phyloP scores from a whole-genome alignment of 2,797 vertebrate species.

The Scarus forsteni region DNA sequence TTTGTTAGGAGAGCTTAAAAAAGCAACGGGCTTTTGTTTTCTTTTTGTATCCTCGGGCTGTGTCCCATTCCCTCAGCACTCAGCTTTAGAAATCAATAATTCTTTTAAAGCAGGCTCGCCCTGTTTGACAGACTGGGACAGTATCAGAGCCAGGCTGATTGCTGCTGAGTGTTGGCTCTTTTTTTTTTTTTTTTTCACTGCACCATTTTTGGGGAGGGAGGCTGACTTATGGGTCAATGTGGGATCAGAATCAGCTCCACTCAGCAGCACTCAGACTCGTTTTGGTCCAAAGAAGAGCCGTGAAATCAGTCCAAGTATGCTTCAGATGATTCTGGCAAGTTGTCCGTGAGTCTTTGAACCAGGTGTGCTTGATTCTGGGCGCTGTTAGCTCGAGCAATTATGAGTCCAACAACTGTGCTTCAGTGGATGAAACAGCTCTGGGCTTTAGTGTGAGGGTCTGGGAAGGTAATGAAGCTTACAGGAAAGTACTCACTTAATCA shows the following conservation, averaged over 20 bases:
- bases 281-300: constrained; percentile 19
- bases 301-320: constrained; percentile 55
- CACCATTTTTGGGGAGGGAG: constrained; percentile 6
- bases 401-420: constrained; percentile 9
- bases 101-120: constrained; percentile 4
- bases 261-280: constrained; percentile 47
- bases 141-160: constrained; percentile 41
- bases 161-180: constrained; percentile 21
- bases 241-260: constrained; percentile 50
- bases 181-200: neutral
- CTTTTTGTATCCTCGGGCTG: neutral
- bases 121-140: neutral
- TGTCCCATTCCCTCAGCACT: neutral
- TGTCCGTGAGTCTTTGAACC: constrained; percentile 17
- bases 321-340: constrained; percentile 55
- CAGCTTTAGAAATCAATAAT: constrained; percentile 24
- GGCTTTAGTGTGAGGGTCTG: neutral
- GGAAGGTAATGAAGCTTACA: constrained; percentile 23
- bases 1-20: constrained; percentile 8
- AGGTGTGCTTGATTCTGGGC: constrained; percentile 14
- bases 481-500: constrained; percentile 13
- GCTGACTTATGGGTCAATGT: constrained; percentile 45
- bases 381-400: constrained; percentile 16
- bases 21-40: constrained; percentile 8
- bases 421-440: constrained; percentile 16